These are phyloP conservation scores for Pseudocheirus occidentalis DNA, from an alignment of 2,797 vertebrate species.

Conservation along the genomic window DNA sequence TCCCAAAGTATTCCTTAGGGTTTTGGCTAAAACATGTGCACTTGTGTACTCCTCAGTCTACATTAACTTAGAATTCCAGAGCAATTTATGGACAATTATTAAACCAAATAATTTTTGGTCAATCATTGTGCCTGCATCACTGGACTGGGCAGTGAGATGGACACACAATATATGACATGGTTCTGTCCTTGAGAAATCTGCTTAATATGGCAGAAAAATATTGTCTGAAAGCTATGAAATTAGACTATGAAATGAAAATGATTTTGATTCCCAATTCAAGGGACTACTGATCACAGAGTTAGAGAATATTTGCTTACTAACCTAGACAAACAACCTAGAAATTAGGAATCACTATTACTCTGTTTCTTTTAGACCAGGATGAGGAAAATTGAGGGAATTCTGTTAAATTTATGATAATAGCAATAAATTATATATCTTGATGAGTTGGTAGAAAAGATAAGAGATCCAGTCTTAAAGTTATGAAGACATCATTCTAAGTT, in stretches of 20 bases:
- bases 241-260: not conserved
- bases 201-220: conserved; percentile 25
- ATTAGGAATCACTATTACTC: not conserved
- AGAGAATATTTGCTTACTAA: not conserved
- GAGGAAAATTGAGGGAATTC: not conserved
- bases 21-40: not conserved
- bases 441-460: not conserved
- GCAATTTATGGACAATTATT: conserved; percentile 22
- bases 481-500: too few species aligned
- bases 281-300: not conserved
- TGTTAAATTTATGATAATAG: not conserved
- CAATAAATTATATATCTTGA: conserved; percentile 1
- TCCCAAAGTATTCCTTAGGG: conserved; percentile 27
- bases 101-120: not conserved
- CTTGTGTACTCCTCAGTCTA: not conserved
- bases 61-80: not conserved
- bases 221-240: not conserved
- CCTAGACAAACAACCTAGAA: not conserved
- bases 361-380: not conserved
- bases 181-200: conserved; percentile 16
- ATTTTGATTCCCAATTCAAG: not conserved
- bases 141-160: not conserved
- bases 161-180: not conserved
- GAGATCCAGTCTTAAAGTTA: too few species aligned
- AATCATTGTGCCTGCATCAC: not conserved